These are phyloP conservation scores for Lutjanus erythropterus DNA, from an alignment of 2,113 vertebrate species.

Conservation along the genomic window DNA sequence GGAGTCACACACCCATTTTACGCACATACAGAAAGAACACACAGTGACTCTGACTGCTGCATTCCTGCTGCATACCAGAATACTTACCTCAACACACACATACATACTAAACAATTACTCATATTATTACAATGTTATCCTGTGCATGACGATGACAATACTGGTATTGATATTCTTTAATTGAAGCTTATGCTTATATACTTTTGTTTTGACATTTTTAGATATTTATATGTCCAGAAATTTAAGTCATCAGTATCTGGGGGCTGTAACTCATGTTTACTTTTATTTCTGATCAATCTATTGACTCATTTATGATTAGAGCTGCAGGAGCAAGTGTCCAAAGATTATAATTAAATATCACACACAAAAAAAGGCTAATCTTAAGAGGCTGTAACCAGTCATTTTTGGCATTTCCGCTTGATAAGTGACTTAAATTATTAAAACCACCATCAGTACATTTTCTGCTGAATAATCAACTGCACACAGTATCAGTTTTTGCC, in stretches of 20 bases:
- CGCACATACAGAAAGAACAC: background rate
- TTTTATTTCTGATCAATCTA: background rate
- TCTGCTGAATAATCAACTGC: background rate
- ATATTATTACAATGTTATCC: too few species aligned
- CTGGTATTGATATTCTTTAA: background rate
- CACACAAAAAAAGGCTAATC: too few species aligned
- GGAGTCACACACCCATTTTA: background rate
- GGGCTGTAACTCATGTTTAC: background rate
- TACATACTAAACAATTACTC: background rate
- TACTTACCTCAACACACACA: background rate
- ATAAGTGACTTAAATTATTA: background rate
- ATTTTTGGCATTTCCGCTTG: background rate
- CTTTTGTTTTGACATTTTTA: background rate
- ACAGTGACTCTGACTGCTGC: background rate
- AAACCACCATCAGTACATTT: background rate
- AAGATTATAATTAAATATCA: background rate
- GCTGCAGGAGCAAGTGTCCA: background rate
- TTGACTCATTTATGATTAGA: background rate
- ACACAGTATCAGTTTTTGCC: background rate
- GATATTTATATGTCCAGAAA: background rate
- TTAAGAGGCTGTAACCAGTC: background rate
- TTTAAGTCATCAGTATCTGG: background rate
- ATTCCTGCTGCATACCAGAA: constrained; percentile 18
- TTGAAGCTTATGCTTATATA: background rate
- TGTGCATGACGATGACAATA: background rate